phyloP scores from a whole-genome alignment of 2,113 vertebrate genomes.

The Cyanoderma ruficeps region DNA sequence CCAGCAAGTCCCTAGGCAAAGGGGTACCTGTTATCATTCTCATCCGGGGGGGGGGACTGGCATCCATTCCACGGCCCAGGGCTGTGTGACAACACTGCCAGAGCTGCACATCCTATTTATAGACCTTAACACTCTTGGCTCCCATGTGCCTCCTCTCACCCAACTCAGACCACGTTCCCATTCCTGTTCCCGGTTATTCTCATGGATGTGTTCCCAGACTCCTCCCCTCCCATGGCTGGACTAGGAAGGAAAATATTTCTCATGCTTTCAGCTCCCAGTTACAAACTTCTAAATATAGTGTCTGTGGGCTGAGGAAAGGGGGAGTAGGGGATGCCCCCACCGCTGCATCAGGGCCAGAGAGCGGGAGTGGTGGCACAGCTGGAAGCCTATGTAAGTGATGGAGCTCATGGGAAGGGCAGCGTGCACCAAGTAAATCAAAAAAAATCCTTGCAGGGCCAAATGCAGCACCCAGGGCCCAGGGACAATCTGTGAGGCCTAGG shows the following conservation, averaged over 20 bases:
- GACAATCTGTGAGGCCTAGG: not conserved
- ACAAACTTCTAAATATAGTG: not conserved
- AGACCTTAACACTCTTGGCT: not conserved
- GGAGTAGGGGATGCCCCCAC: not conserved
- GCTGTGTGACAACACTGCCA: not conserved
- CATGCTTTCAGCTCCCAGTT: not conserved
- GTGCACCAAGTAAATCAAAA: not conserved
- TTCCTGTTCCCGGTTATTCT: not conserved
- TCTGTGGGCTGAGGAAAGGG: rapidly evolving
- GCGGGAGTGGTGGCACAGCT: not conserved
- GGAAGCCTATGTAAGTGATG: not conserved
- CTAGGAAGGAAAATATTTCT: conserved; percentile 14
- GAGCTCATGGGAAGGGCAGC: not conserved
- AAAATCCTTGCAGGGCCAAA: not conserved
- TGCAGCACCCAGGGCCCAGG: rapidly evolving
- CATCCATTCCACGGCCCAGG: rapidly evolving
- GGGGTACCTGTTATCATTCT: not conserved
- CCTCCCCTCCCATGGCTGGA: not conserved
- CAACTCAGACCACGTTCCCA: not conserved
- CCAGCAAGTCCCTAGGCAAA: conserved; percentile 84
- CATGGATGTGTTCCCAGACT: not conserved
- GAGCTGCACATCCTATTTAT: not conserved
- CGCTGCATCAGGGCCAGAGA: rapidly evolving
- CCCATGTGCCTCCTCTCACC: not conserved
- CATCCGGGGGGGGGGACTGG: rapidly evolving